phyloP scores from a whole-genome alignment of 1,140 invertebrate species.

The Glomeris maerens region DNA sequence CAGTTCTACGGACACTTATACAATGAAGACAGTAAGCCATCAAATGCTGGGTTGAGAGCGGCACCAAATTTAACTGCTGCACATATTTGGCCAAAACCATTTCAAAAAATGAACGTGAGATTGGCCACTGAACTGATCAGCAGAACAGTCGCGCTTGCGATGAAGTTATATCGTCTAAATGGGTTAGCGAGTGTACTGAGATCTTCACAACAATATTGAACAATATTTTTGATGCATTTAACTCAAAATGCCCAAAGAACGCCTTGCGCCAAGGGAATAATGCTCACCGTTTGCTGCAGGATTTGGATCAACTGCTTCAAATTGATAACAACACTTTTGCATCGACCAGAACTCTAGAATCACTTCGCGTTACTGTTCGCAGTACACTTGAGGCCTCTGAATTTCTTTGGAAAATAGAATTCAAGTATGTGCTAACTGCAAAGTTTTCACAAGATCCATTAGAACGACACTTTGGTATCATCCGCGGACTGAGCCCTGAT shows the following conservation, averaged over 20 bases:
- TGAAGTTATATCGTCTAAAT: background rate
- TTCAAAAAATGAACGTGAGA: constrained; percentile 14
- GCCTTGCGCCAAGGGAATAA: background rate
- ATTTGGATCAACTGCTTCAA: background rate
- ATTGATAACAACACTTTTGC: background rate
- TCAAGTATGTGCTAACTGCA: background rate
- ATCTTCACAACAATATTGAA: background rate
- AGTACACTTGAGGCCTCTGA: background rate
- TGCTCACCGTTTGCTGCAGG: background rate
- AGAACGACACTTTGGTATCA: background rate
- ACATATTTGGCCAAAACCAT: constrained; percentile 6
- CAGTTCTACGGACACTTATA: constrained; percentile 1
- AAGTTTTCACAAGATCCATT: no score
- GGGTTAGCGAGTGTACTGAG: background rate
- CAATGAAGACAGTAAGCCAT: background rate
- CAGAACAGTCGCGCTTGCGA: background rate
- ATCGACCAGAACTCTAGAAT: background rate
- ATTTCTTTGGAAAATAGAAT: background rate
- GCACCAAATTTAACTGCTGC: constrained; percentile 5
- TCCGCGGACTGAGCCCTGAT: background rate
- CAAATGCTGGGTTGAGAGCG: constrained; percentile 3
- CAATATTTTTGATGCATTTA: background rate
- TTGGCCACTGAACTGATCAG: background rate
- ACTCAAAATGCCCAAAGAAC: background rate
- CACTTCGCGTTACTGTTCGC: background rate